Evolutionary conservation across 2,797 vertebrate species (phyloP), one percentile per base, ranked within the genome.

Genomic region (Acanthornis magna): DNA sequence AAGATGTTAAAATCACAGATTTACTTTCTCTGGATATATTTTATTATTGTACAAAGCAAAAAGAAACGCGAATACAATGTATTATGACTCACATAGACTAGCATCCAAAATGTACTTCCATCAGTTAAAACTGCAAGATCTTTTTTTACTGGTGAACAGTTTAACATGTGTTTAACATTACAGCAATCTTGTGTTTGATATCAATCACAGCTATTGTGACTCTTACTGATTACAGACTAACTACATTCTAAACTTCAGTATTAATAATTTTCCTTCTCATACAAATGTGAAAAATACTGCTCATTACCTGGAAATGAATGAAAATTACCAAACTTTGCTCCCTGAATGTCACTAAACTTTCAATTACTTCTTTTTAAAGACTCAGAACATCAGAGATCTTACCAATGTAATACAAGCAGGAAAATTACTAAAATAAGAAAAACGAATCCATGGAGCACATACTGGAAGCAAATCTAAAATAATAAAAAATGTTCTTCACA

Each of bases 1-100:
- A 98, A 98, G 98, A 97, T 94, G 97, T 99, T 99, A 99, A 94
- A 98, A 97, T 99, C 99, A 99, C 89, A 95, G 97, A 97, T 91
- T 96, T 97, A 96, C 88, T 95, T 96, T 96, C 92, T 96, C 96
- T 97, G 95, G 84, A 97, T 97, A 91, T 96, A 93, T 96, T 97
- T 95, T 88, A 91, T 72, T 77, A 97, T 42, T 92, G 95, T 94
- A 96, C 97, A 97, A 97, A 87, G 90, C 76, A 97, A 98, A 98
- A 98, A 95, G 25, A 97, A 71, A 85, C 60, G 40, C 27, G 67
- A 91, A 43, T 51, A 81, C 71, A 96, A 96, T 93, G 96, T 81
- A 61, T 66, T 60, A 50, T 25, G 22, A 63, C n/a, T 67, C 65
- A 30, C 3, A 88, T 2, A 68, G 23, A 43, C 50, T n/a, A 72